Evolutionary conservation across 2,797 vertebrate species (phyloP).

Genomic region (Hoplostethus atlanticus): DNA sequence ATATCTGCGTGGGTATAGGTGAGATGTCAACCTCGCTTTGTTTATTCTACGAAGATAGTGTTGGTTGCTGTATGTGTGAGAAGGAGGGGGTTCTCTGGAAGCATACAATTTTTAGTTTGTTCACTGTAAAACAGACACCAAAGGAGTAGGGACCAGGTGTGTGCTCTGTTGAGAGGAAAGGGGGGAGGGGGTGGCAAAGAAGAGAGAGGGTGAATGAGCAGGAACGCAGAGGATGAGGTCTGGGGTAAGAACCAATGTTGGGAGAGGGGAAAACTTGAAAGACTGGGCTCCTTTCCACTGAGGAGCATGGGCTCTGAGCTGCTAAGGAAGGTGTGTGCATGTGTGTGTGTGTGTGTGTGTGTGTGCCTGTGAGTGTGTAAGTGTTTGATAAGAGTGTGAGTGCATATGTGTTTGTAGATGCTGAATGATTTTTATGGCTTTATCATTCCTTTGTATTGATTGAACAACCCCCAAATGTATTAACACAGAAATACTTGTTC

Average conservation of each 20-base stretch:
- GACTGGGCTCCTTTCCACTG: slow-evolving; percentile 43
- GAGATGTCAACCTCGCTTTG: slow-evolving; percentile 25
- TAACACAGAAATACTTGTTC: slow-evolving; percentile 49
- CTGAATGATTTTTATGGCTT: slow-evolving; percentile 34
- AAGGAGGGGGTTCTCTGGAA: slow-evolving; percentile 37
- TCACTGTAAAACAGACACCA: slow-evolving; percentile 34
- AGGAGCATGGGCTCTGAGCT: slow-evolving; percentile 62
- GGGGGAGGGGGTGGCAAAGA: not conserved
- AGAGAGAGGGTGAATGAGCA: slow-evolving; percentile 7
- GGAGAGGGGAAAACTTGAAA: slow-evolving; percentile 32
- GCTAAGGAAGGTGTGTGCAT: slow-evolving; percentile 48
- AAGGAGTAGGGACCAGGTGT: slow-evolving; percentile 58
- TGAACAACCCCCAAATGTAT: slow-evolving; percentile 43
- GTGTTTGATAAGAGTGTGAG: slow-evolving; percentile 4
- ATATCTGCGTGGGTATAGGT: slow-evolving; percentile 11
- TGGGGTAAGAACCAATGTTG: slow-evolving; percentile 14
- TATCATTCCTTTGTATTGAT: slow-evolving; percentile 52
- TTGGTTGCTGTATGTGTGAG: slow-evolving; percentile 46
- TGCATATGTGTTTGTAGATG: slow-evolving; percentile 46
- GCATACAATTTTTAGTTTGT: slow-evolving; percentile 37
- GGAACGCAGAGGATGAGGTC: slow-evolving; percentile 3
- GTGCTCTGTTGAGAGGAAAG: slow-evolving; percentile 17
- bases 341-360: slow-evolving; percentile 16
- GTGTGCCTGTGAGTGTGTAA: not conserved
- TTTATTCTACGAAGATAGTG: slow-evolving; percentile 24